phyloP scores from a whole-genome alignment of 2,888 invertebrate genomes.

The Litoditis marina region DNA sequence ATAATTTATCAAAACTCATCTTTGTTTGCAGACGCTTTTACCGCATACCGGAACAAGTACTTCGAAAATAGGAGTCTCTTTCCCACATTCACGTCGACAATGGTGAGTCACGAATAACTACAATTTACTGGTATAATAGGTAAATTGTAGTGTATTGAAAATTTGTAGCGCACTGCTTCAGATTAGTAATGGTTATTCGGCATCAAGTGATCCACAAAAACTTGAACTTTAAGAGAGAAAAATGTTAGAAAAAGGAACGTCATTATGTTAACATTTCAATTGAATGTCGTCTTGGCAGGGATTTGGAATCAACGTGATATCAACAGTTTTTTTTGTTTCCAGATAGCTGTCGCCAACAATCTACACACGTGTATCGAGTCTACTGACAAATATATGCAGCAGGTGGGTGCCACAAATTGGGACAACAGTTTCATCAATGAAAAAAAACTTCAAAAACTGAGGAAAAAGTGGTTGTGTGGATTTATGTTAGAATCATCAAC shows the following conservation, averaged over 20 bases:
- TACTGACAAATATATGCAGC: conserved; percentile 66
- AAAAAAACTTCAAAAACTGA: no score
- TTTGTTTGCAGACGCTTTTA: conserved; percentile 72
- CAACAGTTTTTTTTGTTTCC: conserved; percentile 17
- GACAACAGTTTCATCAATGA: not conserved
- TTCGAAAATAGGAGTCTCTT: conserved; percentile 84
- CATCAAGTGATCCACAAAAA: no score
- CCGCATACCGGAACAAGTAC: conserved; percentile 83
- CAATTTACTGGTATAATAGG: no score
- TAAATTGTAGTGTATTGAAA: no score
- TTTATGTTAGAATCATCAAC: no score
- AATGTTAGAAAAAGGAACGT: not conserved
- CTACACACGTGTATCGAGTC: conserved; percentile 84
- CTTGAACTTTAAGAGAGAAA: not conserved
- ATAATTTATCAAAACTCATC: no score
- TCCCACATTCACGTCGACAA: no score
- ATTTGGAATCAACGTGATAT: no score
- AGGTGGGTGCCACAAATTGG: conserved; percentile 10
- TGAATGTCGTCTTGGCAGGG: not conserved
- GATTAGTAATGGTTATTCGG: conserved; percentile 50
- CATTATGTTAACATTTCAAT: not conserved
- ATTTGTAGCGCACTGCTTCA: no score
- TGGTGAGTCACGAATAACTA: no score
- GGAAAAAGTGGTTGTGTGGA: no score
- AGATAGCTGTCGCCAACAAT: conserved; percentile 84